A percentile compares a stretch with the other conserved stretches of the same genome.
Evolutionary conservation across 2,113 vertebrate genomes (phyloP).

Genomic region (Leucopsar rothschildi): DNA sequence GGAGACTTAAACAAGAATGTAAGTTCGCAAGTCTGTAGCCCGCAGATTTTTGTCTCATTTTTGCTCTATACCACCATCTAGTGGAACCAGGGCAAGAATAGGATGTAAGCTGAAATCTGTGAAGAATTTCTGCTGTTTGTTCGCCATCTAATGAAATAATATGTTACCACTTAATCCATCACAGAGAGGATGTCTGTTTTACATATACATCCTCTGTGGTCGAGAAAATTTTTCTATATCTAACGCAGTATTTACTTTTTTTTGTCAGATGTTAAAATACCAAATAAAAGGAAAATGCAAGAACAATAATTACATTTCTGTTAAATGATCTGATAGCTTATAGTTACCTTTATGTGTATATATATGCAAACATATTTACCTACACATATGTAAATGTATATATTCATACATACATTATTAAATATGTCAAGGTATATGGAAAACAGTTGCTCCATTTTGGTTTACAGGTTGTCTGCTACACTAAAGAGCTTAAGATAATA

Average conservation of each 20-base stretch:
- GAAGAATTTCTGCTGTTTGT: neutral
- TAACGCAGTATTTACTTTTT: neutral
- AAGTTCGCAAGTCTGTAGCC: neutral
- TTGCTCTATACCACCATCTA: conserved; percentile 14
- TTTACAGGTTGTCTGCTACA: neutral
- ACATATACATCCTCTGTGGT: neutral
- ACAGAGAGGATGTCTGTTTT: neutral
- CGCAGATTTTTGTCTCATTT: neutral
- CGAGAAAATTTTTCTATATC: neutral
- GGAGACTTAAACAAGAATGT: neutral
- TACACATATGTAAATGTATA: neutral
- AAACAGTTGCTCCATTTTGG: neutral
- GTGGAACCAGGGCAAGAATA: neutral
- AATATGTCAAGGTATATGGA: neutral
- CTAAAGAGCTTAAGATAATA: neutral
- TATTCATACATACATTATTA: neutral
- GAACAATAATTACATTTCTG: neutral
- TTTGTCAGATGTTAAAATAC: neutral
- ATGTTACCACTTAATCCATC: neutral
- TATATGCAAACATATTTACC: neutral
- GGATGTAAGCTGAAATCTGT: neutral
- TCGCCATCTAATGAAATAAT: neutral
- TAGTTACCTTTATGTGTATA: neutral
- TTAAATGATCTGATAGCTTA: neutral
- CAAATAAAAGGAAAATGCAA: neutral